Evolutionary conservation across 2,888 invertebrate genomes (phyloP), one percentile per base, ranked within the genome.

Genomic region (Nomada lathburiana): DNA sequence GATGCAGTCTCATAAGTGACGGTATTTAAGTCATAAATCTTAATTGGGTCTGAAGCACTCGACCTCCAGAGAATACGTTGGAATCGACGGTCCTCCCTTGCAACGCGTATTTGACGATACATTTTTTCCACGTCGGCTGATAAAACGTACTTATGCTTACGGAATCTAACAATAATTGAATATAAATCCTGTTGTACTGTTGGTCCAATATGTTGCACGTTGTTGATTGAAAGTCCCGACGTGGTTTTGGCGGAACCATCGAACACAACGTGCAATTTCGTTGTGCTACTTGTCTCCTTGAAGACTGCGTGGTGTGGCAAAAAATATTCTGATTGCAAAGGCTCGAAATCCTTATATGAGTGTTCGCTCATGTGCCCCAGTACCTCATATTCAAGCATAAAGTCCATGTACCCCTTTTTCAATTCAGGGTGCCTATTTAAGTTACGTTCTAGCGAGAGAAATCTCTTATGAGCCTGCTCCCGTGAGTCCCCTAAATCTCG

Each of bases 251-350:
- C 65, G 1, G 73, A 74, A 2, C 57, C 65, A 42, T 74, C 65
- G 26, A 65, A 74, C 1, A 74, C 73, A 7, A 65, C 47, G n/a
- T 65, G 55, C 10, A 74, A 1, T 18, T 65, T 74, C 1, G 65
- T 65, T 1, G 59, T 65, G 1, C 44, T 47, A n/a, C 65, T 74
- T 1, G 9, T 16, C 16, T 57, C 50, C 16, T 74, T 74, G 5
- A 13, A 7, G 1, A 74, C 57, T 16, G 73, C 36, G 5, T 74
- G 73, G 36, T 74, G 73, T 5, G 73, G 65, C 2, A 74, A n/a
- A 26, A 59, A 74, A 20, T 23, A 69, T 5, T 7, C 18, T 50
- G 13, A 18, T 16, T 18, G 0, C 5, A 13, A 0, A 16, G 13
- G 13, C 7, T 50, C 18, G 50, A 18, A 50, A 50, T 13, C 16